These are phyloP conservation scores for Metallyticus violacea DNA, from an alignment of 2,888 invertebrate genomes.

Conservation along the genomic window DNA sequence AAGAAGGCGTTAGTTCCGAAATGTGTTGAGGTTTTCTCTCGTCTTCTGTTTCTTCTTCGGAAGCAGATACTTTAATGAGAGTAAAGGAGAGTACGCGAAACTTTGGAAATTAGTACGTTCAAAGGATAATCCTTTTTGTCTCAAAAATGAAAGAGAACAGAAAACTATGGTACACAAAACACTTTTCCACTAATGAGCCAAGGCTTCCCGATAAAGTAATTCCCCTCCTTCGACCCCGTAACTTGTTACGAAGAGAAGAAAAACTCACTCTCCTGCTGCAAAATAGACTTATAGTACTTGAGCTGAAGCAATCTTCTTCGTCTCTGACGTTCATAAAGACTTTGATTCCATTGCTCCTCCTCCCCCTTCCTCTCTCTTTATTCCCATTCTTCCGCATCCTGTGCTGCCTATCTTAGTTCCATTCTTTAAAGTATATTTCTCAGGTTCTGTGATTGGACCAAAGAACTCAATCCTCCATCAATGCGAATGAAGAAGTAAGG, in stretches of 20 bases:
- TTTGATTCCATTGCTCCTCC: neutral
- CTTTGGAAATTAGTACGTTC: neutral
- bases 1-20: no score
- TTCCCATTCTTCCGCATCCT: no score
- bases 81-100: neutral
- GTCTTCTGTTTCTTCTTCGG: no score
- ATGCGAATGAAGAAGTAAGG: neutral
- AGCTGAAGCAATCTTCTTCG: neutral
- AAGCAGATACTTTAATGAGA: neutral
- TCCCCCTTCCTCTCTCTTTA: no score
- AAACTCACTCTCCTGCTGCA: neutral
- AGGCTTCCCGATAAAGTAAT: neutral
- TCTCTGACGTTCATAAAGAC: neutral
- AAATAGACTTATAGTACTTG: no score
- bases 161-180: neutral
- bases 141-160: neutral
- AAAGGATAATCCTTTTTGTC: neutral
- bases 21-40: neutral
- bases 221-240: no score
- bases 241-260: no score
- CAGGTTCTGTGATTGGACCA: neutral
- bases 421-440: constrained; percentile 18
- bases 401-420: neutral
- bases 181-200: neutral
- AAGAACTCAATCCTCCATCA: neutral